Base-by-base conservation (phyloP, 2,797 vertebrate species). In the Alcedo quadribrachys region DNA sequence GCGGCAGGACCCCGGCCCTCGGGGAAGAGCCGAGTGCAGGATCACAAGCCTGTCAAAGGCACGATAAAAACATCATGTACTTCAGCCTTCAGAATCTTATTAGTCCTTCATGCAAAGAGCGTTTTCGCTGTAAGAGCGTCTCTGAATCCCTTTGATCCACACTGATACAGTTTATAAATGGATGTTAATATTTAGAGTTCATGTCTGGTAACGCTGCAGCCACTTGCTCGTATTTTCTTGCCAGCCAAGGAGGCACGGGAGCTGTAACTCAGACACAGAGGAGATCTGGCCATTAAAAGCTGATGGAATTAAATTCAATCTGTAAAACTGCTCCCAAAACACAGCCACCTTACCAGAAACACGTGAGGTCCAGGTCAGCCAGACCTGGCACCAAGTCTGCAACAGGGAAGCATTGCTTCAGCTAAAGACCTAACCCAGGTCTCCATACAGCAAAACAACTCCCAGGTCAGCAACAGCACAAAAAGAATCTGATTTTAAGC, bases 111-210 rank as follows among this genome's bases (percentile, higher is more conserved):
- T 92, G 91, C 96, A 93, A 93, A 85, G 84, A 90, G 85, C 9
- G 15, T 93, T 94, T 21, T 0, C 1, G 8, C 95, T 2, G 2
- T 93, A 93, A 95, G 92, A 91, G 65, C 66, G 5, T 75, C 95
- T 66, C n/a, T 78, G 93, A 95, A 96, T 94, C 90, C 94, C 94
- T 96, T 95, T 96, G 96, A 96, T 96, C 95, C 93, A 13, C 0
- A 3, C 86, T 95, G 96, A 93, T 96, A 94, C 90, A 88, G 91
- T 95, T 93, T 94, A 95, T 88, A 94, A 96, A 92, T 96, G 90
- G 91, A 89, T 96, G 96, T 94, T 96, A 96, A 96, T 95, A 89
- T 94, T 96, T 95, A 92, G 94, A 96, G 94, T 87, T 91, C 93
- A 87, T 45, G 93, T 88, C 94, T 92, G 84, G 85, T 58, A 78